Percentiles rank a stretch among this genome's conserved stretches.
Evolutionary conservation across 2,113 vertebrate genomes (phyloP).

Genomic region (Steatornis caripensis): DNA sequence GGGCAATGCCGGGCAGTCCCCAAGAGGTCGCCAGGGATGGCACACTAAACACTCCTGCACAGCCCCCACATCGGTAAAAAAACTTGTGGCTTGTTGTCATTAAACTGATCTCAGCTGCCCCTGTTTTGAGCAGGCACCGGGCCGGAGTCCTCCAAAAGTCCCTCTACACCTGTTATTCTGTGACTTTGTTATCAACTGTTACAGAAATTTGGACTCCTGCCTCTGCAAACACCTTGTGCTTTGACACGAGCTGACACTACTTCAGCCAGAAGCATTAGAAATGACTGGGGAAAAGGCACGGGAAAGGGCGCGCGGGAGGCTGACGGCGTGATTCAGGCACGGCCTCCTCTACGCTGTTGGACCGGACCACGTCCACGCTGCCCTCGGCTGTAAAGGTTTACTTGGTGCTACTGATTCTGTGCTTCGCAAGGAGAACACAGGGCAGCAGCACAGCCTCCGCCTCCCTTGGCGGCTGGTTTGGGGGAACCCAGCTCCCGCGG

Average conservation of each 20-base stretch:
- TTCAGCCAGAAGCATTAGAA: not conserved
- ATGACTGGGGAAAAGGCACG: not conserved
- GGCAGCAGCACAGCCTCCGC: too few relatives aligned
- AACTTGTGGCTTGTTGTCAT: not conserved
- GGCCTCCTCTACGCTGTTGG: not conserved
- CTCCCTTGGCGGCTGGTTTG: not conserved
- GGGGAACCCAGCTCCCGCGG: not conserved
- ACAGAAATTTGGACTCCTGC: not conserved
- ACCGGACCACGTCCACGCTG: not conserved
- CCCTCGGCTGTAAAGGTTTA: not conserved
- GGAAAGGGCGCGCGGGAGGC: too few relatives aligned
- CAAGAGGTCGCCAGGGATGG: not conserved
- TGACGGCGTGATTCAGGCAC: accelerated
- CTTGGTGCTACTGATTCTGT: not conserved
- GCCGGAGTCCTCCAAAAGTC: not conserved
- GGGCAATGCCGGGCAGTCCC: too few relatives aligned
- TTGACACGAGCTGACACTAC: not conserved
- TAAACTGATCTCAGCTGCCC: not conserved
- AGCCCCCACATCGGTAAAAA: not conserved
- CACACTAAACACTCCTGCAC: too few relatives aligned
- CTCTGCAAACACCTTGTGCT: not conserved
- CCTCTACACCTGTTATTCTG: not conserved
- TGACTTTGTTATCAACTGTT: too few relatives aligned
- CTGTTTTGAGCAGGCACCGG: not conserved
- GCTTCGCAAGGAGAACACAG: not conserved